Base-by-base conservation (phyloP, 1,140 invertebrate species). In the Sarcophaga bullata region DNA sequence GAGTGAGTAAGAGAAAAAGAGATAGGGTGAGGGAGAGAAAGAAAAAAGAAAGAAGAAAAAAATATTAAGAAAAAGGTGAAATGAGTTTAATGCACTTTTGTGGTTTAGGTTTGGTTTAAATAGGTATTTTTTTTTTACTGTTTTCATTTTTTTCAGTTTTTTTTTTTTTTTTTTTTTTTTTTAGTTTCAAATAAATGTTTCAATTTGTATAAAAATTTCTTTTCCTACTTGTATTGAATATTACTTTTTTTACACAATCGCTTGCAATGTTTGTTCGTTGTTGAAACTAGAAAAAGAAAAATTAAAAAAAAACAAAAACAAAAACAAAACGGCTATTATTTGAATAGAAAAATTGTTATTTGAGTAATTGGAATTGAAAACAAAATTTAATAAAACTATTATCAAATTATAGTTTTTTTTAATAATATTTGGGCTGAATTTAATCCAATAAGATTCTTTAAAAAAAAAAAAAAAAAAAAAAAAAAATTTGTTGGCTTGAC, bases 51-150 rank as follows among this genome's bases (percentile, higher is more conserved):
- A 72, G 62, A 25, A 25, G 9, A 2, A 25, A 72, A 72, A 72
- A 25, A 72, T 72, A 72, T 19, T 72, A 72, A 54, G 50, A 78
- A 52, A 78, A 50, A 78, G 75, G 75, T 78, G 75, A 78, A 78
- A 50, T 78, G 75, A 78, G 75, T 78, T 78, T 78, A 78, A 78
- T 78, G 75, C 75, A 78, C 75, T 76, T 68, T 50, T 78, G 75
- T 13, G 75, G 75, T 78, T 52, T 47, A 76, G 73, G 73, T 76
- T 76, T 76, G 73, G 73, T 76, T 76, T 76, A 49, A 76, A 76
- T 76, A 76, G 73, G n/a, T 76, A n/a, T 58, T 37, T 37, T 37
- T 37, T 37, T 58, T 13, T 58, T 58, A n/a, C 54, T 58, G 13
- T 58, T 58, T 7, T 58, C 15, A n/a, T 58, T 37, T 37, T 37